Conservation (phyloP, 2,797 vertebrate species). For the Potorous gilbertii region DNA sequence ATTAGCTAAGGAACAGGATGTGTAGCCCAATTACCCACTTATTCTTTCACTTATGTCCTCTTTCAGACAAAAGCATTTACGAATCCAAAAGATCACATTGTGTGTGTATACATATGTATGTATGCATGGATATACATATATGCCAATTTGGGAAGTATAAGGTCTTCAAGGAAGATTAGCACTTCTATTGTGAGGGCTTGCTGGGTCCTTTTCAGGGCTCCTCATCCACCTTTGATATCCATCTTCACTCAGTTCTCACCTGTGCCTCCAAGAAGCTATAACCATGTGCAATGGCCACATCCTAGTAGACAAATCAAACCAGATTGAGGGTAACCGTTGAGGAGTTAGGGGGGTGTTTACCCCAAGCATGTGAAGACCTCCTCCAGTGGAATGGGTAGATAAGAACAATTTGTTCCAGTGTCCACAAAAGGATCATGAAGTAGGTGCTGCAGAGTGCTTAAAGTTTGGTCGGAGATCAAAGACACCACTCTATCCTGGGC, state of each 20-base stretch:
- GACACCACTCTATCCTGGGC: background rate
- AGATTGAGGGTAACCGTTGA: background rate
- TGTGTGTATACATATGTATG: background rate
- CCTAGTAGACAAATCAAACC: background rate
- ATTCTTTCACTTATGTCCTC: constrained; percentile 6
- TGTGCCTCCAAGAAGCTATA: background rate
- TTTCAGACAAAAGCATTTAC: background rate
- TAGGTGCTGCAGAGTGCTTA: background rate
- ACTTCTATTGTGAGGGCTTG: background rate
- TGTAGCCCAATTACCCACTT: constrained; percentile 1
- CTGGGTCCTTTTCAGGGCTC: background rate
- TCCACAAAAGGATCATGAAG: background rate
- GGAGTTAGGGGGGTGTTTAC: background rate
- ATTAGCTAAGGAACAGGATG: constrained; percentile 20
- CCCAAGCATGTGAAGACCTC: background rate
- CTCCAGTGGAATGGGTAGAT: background rate
- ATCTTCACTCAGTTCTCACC: background rate
- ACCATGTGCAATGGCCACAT: background rate
- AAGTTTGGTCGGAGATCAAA: background rate
- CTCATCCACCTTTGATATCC: background rate
- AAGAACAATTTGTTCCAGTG: background rate
- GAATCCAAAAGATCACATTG: constrained; percentile 22
- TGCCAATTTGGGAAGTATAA: background rate
- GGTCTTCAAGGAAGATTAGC: background rate
- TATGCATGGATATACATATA: background rate